Percentiles rank a stretch among this genome's conserved stretches.
Conservation (phyloP, 2,888 invertebrate genomes). For the Nematopogon swammerdamellus region DNA sequence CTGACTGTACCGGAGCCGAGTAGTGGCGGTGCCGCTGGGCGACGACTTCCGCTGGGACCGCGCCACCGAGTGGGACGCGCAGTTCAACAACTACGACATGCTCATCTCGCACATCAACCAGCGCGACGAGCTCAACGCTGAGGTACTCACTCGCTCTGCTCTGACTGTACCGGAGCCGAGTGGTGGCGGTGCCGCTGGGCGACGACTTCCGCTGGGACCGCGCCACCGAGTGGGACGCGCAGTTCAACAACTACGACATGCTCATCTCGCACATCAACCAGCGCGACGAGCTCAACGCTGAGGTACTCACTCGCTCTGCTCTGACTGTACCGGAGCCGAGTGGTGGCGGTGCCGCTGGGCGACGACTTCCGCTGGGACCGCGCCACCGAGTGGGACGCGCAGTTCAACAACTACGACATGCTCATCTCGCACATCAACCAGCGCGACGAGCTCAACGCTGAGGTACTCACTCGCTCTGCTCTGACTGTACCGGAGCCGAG, state of each 20-base stretch:
- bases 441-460: conserved; percentile 71
- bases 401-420: conserved; percentile 83
- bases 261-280: conserved; percentile 87
- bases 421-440: conserved; percentile 87
- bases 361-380: conserved; percentile 93
- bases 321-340: conserved; percentile 74
- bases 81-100: too few species aligned
- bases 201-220: conserved; percentile 93
- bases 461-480: conserved; percentile 45
- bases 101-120: too few species aligned
- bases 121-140: too few species aligned
- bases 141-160: too few species aligned
- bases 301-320: conserved; percentile 45
- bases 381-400: conserved; percentile 86
- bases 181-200: conserved; percentile 66
- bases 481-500: conserved; percentile 74
- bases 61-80: too few species aligned
- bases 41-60: too few species aligned
- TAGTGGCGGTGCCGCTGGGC: too few species aligned
- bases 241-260: conserved; percentile 83
- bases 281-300: conserved; percentile 71
- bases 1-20: too few species aligned
- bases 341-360: conserved; percentile 81
- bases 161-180: too few species aligned
- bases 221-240: conserved; percentile 86